Evolutionary conservation across 2,888 invertebrate species (phyloP).

Genomic region (Amphimallon solstitiale): DNA sequence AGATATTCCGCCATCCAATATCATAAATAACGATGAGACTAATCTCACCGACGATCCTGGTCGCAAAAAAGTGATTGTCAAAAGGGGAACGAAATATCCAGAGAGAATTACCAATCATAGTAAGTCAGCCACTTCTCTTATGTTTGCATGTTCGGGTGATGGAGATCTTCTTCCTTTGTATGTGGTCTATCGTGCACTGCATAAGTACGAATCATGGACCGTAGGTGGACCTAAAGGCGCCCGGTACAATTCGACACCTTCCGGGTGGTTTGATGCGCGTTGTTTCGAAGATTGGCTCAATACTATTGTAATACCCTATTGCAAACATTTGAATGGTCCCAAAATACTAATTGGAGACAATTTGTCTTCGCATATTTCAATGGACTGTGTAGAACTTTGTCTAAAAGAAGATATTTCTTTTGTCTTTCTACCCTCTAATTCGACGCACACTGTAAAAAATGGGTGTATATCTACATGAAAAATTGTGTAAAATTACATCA

Average conservation of each 20-base stretch:
- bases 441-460: too few relatives aligned
- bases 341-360: constrained; percentile 6
- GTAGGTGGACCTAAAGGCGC: constrained; percentile 5
- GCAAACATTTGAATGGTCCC: constrained; percentile 5
- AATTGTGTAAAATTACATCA: too few relatives aligned
- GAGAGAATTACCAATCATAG: too few relatives aligned
- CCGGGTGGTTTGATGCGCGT: neutral
- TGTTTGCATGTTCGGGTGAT: constrained; percentile 19
- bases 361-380: constrained; percentile 24
- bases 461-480: too few relatives aligned
- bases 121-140: neutral
- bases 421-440: too few relatives aligned
- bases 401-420: too few relatives aligned
- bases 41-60: too few relatives aligned
- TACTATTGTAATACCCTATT: constrained; percentile 8
- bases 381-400: too few relatives aligned
- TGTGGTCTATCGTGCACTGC: constrained; percentile 17
- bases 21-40: too few relatives aligned
- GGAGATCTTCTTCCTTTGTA: constrained; percentile 19
- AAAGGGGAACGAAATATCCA: too few relatives aligned
- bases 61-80: too few relatives aligned
- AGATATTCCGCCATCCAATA: too few relatives aligned
- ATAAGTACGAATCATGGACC: constrained; percentile 1
- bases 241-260: constrained; percentile 12
- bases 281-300: constrained; percentile 1